Percentiles rank a stretch among this genome's conserved stretches.
Conservation (phyloP, 2,797 vertebrate species). For the Anabacerthia variegaticeps region DNA sequence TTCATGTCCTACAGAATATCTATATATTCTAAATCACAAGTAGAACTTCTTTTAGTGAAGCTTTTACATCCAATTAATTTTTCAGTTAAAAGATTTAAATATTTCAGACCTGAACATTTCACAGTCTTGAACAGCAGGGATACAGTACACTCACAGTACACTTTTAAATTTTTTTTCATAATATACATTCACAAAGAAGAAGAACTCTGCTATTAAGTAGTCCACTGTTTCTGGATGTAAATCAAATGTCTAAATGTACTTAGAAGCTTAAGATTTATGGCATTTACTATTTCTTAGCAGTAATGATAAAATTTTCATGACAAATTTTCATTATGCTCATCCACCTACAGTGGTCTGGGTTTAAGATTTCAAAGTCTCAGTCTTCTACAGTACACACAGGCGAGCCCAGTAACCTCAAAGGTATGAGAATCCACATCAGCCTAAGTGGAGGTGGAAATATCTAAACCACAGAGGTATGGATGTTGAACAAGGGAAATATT, state of each 20-base stretch:
- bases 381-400: background rate
- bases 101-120: background rate
- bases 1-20: background rate
- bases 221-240: background rate
- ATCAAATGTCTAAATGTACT: background rate
- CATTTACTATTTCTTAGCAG: background rate
- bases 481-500: background rate
- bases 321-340: background rate
- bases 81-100: background rate
- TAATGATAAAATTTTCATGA: background rate
- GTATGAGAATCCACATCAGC: background rate
- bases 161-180: background rate
- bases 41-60: background rate
- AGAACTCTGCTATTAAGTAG: background rate
- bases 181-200: background rate
- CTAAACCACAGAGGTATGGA: background rate
- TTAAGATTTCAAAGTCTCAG: background rate
- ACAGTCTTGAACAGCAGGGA: background rate
- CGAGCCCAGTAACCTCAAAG: background rate
- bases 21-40: background rate
- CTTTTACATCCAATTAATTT: background rate
- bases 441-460: background rate
- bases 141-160: background rate
- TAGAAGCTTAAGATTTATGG: background rate
- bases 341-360: background rate